Conservation (phyloP, 2,113 vertebrate genomes). For the Peromyscus californicus region DNA sequence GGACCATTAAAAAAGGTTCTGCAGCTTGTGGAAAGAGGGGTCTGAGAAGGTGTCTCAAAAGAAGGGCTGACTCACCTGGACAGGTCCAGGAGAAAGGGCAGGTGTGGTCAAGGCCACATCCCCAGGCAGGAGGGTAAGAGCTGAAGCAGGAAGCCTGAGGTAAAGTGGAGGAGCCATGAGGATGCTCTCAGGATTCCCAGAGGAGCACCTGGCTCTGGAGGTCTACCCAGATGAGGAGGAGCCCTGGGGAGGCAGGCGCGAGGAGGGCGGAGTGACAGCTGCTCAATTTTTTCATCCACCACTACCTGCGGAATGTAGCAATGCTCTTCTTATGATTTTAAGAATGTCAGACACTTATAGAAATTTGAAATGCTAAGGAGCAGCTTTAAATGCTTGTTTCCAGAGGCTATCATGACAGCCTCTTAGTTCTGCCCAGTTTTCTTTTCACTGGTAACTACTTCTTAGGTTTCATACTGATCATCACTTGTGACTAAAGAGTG, state of each 20-base stretch:
- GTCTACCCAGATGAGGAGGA: neutral
- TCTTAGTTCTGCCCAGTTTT: neutral
- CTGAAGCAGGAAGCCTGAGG: neutral
- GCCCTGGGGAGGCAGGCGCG: neutral
- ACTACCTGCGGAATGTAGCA: neutral
- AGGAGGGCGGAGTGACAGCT: neutral
- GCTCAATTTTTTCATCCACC: neutral
- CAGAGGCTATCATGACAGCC: neutral
- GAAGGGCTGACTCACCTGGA: neutral
- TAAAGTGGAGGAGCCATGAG: neutral
- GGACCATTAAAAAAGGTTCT: neutral
- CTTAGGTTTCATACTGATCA: conserved; percentile 11
- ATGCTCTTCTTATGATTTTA: conserved; percentile 31
- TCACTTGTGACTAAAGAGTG: neutral
- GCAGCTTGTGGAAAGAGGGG: neutral
- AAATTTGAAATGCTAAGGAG: neutral
- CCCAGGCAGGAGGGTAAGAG: neutral
- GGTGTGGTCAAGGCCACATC: neutral
- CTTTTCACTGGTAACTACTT: neutral
- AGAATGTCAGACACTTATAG: conserved; percentile 21
- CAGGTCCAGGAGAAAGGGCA: neutral
- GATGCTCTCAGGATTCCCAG: neutral
- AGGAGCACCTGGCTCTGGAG: neutral
- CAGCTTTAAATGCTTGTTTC: conserved; percentile 13
- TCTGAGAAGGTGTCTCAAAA: neutral